These are phyloP conservation scores for Brachypodius melanocephalos DNA, from an alignment of 2,113 vertebrate species.

Conservation along the genomic window DNA sequence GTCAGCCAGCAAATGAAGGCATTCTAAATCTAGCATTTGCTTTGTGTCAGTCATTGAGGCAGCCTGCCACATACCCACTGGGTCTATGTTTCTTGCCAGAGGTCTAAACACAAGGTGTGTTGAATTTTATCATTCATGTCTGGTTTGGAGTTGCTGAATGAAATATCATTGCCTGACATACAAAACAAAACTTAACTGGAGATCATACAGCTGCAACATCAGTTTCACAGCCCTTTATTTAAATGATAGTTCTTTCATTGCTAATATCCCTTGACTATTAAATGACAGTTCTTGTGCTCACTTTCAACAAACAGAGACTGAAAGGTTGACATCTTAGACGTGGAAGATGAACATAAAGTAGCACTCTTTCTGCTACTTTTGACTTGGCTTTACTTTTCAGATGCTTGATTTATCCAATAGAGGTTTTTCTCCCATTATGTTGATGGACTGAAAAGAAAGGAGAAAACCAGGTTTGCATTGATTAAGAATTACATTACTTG, in stretches of 20 bases:
- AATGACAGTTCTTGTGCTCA: neutral
- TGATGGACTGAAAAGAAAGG: neutral
- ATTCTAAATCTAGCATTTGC: neutral
- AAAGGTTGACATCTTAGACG: neutral
- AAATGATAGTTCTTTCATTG: slow-evolving; percentile 14
- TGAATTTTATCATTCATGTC: neutral
- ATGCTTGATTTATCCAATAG: neutral
- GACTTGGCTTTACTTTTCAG: neutral
- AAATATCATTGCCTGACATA: neutral
- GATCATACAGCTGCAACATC: neutral
- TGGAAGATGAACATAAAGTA: neutral
- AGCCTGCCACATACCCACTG: fast-evolving
- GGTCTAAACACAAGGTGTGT: neutral
- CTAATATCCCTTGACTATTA: slow-evolving; percentile 7
- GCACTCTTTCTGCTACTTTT: neutral
- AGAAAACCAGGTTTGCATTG: neutral
- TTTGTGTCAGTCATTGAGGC: neutral
- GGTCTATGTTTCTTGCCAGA: neutral
- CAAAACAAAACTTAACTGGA: neutral
- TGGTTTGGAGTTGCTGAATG: neutral
- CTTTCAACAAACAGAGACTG: neutral
- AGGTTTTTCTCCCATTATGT: neutral
- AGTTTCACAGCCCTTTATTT: slow-evolving; percentile 5
- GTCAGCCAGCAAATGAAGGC: neutral
- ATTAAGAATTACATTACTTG: neutral